phyloP scores from a whole-genome alignment of 2,797 vertebrate genomes.

The Catostomus latipinnis region DNA sequence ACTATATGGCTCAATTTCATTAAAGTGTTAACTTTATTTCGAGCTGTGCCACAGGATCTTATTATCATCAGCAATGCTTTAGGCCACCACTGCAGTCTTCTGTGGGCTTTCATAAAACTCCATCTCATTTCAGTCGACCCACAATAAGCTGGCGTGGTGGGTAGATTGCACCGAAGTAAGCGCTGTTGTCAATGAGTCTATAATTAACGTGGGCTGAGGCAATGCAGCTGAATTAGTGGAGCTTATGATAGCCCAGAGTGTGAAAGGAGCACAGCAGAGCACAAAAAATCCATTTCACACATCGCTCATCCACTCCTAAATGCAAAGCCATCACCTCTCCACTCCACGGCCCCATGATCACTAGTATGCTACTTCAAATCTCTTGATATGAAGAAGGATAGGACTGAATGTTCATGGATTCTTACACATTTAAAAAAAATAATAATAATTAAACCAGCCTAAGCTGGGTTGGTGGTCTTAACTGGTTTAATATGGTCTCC shows the following conservation, averaged over 20 bases:
- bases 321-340: constrained; percentile 48
- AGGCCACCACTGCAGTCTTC: constrained; percentile 28
- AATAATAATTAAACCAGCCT: not conserved
- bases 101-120: constrained; percentile 35
- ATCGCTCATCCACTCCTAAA: constrained; percentile 51
- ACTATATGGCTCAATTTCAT: not conserved
- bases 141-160: constrained; percentile 31
- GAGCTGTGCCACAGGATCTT: constrained; percentile 35
- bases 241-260: constrained; percentile 60
- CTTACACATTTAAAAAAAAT: not conserved
- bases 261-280: constrained; percentile 56
- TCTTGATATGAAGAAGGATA: constrained; percentile 39
- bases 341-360: not conserved
- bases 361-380: constrained; percentile 19
- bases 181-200: constrained; percentile 52
- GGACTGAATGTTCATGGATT: not conserved
- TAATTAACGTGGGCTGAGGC: constrained; percentile 57
- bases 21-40: constrained; percentile 33
- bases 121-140: constrained; percentile 43
- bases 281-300: constrained; percentile 61
- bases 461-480: not conserved
- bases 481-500: constrained; percentile 4
- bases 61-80: constrained; percentile 47
- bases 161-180: constrained; percentile 46
- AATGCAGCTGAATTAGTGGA: constrained; percentile 58